Evolutionary conservation across 1,140 invertebrate genomes (phyloP).

Genomic region (Drosophila fuyamai): DNA sequence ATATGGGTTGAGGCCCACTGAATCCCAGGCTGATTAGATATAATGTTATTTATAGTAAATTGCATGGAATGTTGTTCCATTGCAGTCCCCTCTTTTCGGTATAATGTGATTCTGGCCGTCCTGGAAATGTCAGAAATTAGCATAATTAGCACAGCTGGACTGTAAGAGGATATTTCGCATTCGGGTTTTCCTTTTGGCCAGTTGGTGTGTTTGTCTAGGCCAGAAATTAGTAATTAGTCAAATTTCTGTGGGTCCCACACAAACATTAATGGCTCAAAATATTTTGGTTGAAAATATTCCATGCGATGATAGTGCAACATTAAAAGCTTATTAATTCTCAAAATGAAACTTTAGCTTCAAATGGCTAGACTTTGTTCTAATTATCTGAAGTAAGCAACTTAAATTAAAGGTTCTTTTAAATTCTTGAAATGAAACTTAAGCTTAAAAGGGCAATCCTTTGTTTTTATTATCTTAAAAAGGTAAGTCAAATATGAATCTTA

Average conservation of each 20-base stretch:
- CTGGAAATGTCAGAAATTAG: slow-evolving; percentile 38
- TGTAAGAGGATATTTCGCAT: slow-evolving; percentile 20
- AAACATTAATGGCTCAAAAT: slow-evolving; percentile 14
- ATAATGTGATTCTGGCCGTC: slow-evolving; percentile 16
- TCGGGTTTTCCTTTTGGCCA: slow-evolving; percentile 26
- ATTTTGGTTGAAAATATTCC: slow-evolving; percentile 17
- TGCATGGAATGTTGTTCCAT: slow-evolving; percentile 16
- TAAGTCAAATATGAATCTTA: slow-evolving; percentile 21
- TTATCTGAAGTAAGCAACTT: slow-evolving; percentile 4
- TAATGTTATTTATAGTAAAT: slow-evolving; percentile 58
- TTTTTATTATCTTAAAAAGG: slow-evolving; percentile 10
- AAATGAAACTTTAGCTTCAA: slow-evolving; percentile 6
- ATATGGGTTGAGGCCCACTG: slow-evolving; percentile 4
- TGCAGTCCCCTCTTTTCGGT: slow-evolving; percentile 4
- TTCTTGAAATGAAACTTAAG: slow-evolving; percentile 7
- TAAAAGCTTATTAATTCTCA: slow-evolving; percentile 3
- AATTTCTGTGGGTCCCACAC: slow-evolving; percentile 16
- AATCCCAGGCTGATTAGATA: slow-evolving; percentile 35
- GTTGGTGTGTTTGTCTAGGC: slow-evolving; percentile 12
- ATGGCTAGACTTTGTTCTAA: slow-evolving; percentile 15
- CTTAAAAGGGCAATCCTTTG: slow-evolving; percentile 10
- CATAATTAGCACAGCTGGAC: slow-evolving; percentile 55
- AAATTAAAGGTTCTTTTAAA: slow-evolving; percentile 5
- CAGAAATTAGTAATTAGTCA: slow-evolving; percentile 58
- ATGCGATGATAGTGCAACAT: slow-evolving; percentile 12